Evolutionary conservation across 2,888 invertebrate genomes (phyloP), one percentile per base, ranked within the genome.

Genomic region (Sepioteuthis lessoniana): DNA sequence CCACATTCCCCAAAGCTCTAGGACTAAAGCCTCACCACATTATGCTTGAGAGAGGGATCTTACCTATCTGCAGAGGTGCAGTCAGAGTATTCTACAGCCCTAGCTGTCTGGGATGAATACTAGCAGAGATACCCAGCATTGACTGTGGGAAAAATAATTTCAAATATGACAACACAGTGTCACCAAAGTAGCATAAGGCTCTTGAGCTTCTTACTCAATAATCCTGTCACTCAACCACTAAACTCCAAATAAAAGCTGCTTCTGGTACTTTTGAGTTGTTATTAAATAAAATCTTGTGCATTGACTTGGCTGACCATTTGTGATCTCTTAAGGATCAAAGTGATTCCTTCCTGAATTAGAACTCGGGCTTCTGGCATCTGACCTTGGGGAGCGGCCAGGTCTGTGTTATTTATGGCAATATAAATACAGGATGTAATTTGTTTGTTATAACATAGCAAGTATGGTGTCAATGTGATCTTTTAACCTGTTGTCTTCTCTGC

Each of bases 321-420:
- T 76, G 76, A 76, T 76, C n/a, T 76, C n/a, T 76, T 35, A 76
- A n/a, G 76, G n/a, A 76, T 76, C n/a, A 76, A 76, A 76, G 76
- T 76, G 76, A 76, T 76, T 76, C n/a, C 76, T n/a, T n/a, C n/a
- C 76, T n/a, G 76, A 76, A n/a, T 76, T 76, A 76, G 76, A 76
- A 76, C 76, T 19, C 16, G n/a, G n/a, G 76, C 76, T 76, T 76
- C n/a, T 76, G 76, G 76, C 76, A n/a, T 76, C 76, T 76, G 76
- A 76, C 76, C 76, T 76, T 76, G 76, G 76, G 76, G 76, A 76
- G n/a, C 76, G n/a, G 76, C 76, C 76, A 76, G 76, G n/a, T 21
- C 76, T n/a, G n/a, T n/a, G n/a, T n/a, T 76, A 76, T 76, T 76
- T 76, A 76, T 76, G n/a, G 76, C n/a, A 76, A 76, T 19, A 76